Base-by-base conservation (phyloP, 2,888 invertebrate genomes). In the Noctua janthe region DNA sequence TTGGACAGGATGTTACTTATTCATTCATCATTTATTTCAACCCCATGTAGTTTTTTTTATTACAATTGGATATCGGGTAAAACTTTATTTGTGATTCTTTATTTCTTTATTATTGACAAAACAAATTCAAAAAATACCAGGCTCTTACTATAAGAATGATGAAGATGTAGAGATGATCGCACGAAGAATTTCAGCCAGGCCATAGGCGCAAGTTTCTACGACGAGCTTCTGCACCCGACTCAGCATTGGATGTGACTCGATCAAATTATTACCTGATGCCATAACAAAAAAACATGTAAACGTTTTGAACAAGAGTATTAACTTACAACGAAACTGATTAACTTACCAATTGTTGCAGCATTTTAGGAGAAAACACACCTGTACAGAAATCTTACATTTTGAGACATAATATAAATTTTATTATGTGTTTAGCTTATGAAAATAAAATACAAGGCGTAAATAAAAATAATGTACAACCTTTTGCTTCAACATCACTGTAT, bases 101-200 rank as follows among this genome's bases (percentile, higher is more conserved):
- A 91, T 88, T 86, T 84, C 87, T 93, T 95, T 94, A 94, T 95
- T 95, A 93, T 94, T 95, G 93, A 96, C 96, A 96, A 93, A 96
- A 94, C 94, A 94, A 95, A 94, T 93, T 94, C 95, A 94, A 95
- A 94, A 96, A 96, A 94, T 96, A 96, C 97, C 96, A 93, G 94
- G 90, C 86, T 95, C 97, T 97, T 97, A 97, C 97, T 97, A 96
- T 97, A 95, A 96, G 88, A 92, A 89, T 92, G 96, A 86, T 91
- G 95, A 88, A 87, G 92, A 87, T 89, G 92, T 88, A 79, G 91
- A 78, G 86, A 81, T 56, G 90, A 86, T 76, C 84, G 81, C 87
- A 83, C 89, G 85, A 86, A 47, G 84, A 72, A 82, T 76, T 80
- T 81, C 86, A 79, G 86, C 79, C 80, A 74, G 80, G 81, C 76